Evolutionary conservation across 92 coral and sea anemone species (phyloP), one percentile per base, ranked within the genome.

Genomic region (Hydrozoanthus gracilis): DNA sequence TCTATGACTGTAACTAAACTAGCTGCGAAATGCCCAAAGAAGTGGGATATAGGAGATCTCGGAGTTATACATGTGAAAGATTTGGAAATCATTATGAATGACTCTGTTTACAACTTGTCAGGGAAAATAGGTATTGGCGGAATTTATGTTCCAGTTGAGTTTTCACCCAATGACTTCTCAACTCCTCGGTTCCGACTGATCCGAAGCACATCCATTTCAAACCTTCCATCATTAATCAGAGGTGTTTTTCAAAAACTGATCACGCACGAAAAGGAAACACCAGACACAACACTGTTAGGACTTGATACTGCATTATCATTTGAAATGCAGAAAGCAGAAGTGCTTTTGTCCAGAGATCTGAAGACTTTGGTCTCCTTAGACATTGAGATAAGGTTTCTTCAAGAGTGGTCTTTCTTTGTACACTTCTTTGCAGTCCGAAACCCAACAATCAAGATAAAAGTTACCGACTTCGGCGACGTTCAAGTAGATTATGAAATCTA

Each of bases 41-140:
- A 87, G 5, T 91, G 91, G 94, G 87, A 91, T 58, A 52, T 91
- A 4, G 94, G 94, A 10, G 87, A 76, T 13, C 82, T 78, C 64
- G 94, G 91, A 69, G 47, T 79, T 69, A 49, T 91, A 15, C 45
- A 7, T 45, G 35, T 83, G 11, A 16, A 48, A 11, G 78, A 91
- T 52, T 48, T 86, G 48, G 60, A 67, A 39, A 18, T 91, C 2
- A 44, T 12, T 48, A 83, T 88, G 80, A 68, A 7, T 10, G 52
- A 58, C 12, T 39, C 51, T 0, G 12, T 8, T 50, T 79, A 61
- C 16, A 15, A 62, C 27, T 64, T 79, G 55, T 79, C 84, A 35
- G 91, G 75, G 7, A 50, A n/a, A 4, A 54, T 83, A 56, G 51
- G 44, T 12, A 56, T 88, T 13, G 91, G 91, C 3, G 88, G 91